Evolutionary conservation across 2,113 vertebrate species (phyloP).

Genomic region (Petromus typicus): DNA sequence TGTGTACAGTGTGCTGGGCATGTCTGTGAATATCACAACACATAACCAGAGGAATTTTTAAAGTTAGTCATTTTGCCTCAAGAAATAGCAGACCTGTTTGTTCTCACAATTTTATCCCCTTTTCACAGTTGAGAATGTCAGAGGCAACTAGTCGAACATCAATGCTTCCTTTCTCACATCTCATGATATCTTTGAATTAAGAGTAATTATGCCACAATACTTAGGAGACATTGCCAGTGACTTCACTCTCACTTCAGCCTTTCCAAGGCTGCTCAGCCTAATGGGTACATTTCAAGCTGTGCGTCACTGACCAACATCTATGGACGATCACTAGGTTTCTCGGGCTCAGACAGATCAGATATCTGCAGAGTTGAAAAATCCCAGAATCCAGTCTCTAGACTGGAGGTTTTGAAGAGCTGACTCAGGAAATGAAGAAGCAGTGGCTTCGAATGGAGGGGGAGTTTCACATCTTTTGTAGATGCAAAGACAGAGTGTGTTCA

Average conservation of each 20-base stretch:
- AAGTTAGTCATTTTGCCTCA: neutral
- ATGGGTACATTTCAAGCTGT: neutral
- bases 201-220: neutral
- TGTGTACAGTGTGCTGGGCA: neutral
- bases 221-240: neutral
- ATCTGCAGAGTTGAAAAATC: neutral
- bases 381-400: neutral
- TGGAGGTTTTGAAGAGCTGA: neutral
- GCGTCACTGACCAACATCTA: neutral
- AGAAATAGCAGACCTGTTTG: neutral
- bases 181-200: neutral
- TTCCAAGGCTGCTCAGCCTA: neutral
- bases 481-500: neutral
- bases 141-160: neutral
- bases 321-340: too few relatives aligned
- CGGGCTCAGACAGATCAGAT: fast-evolving
- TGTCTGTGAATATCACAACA: neutral
- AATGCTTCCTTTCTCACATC: neutral
- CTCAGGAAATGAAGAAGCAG: neutral
- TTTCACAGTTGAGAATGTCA: neutral
- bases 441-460: neutral
- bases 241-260: neutral
- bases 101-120: neutral
- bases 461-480: neutral
- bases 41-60: neutral